phyloP scores from a whole-genome alignment of 2,888 invertebrate genomes.

The Epistrophe eligans region DNA sequence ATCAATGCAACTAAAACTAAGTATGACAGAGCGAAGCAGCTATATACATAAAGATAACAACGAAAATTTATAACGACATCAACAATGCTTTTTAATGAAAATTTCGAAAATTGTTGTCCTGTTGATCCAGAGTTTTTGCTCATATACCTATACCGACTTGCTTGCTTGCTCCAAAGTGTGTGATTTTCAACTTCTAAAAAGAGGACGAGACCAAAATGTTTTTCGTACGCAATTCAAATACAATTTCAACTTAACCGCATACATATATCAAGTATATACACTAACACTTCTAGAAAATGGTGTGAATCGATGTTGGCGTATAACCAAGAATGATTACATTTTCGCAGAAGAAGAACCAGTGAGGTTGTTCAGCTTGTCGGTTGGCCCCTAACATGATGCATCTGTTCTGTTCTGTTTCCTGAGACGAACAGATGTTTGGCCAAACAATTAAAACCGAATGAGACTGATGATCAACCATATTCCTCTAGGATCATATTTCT shows the following conservation, averaged over 20 bases:
- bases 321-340: conserved; percentile 26
- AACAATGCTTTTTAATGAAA: conserved; percentile 28
- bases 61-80: neutral
- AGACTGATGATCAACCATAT: conserved; percentile 58
- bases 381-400: conserved; percentile 3
- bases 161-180: conserved; percentile 6
- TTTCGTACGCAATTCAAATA: conserved; percentile 43
- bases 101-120: conserved; percentile 42
- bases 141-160: no score
- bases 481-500: conserved; percentile 69
- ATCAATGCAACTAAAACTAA: conserved; percentile 52
- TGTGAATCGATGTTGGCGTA: conserved; percentile 39
- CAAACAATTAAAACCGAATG: conserved; percentile 65
- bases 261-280: neutral
- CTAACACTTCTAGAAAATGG: neutral
- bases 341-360: neutral
- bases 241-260: neutral
- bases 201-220: conserved; percentile 40
- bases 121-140: conserved; percentile 53
- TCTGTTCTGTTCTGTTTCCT: conserved; percentile 10
- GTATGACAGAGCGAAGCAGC: conserved; percentile 4
- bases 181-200: conserved; percentile 15
- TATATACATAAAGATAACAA: neutral
- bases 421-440: conserved; percentile 61
- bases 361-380: neutral